phyloP scores from a whole-genome alignment of 2,797 vertebrate species.

The Echiichthys vipera region DNA sequence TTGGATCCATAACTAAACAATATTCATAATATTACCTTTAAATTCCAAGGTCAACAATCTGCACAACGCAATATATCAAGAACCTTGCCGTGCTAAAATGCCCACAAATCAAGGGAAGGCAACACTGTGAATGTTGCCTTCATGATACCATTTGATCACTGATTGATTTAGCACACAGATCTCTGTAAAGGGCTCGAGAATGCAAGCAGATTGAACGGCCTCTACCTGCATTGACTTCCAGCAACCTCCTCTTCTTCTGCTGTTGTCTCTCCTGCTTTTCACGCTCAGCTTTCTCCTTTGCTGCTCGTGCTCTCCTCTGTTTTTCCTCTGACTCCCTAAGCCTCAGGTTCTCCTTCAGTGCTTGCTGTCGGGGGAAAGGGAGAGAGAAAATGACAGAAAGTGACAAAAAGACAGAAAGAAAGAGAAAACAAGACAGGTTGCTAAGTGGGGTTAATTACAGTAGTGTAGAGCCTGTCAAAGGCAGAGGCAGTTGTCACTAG shows the following conservation, averaged over 20 bases:
- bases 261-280: constrained; percentile 92
- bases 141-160: constrained; percentile 22
- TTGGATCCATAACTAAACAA: constrained; percentile 11
- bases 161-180: constrained; percentile 45
- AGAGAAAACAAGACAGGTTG: constrained; percentile 50
- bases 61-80: background rate
- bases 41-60: background rate
- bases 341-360: constrained; percentile 91
- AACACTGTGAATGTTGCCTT: background rate
- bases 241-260: constrained; percentile 92
- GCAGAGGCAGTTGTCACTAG: constrained; percentile 57
- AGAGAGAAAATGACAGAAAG: constrained; percentile 9
- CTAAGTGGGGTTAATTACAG: constrained; percentile 75
- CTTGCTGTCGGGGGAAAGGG: constrained; percentile 86
- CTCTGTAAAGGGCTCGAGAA: constrained; percentile 27
- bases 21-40: background rate
- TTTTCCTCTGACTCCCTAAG: constrained; percentile 93
- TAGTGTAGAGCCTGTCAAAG: constrained; percentile 51
- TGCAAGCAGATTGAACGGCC: constrained; percentile 41
- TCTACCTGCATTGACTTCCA: constrained; percentile 95
- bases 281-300: constrained; percentile 94
- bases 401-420: constrained; percentile 18
- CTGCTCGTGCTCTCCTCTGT: constrained; percentile 89
- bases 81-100: background rate
- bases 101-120: background rate